Conservation (phyloP, 1,140 invertebrate species). For the Chelonus insularis region DNA sequence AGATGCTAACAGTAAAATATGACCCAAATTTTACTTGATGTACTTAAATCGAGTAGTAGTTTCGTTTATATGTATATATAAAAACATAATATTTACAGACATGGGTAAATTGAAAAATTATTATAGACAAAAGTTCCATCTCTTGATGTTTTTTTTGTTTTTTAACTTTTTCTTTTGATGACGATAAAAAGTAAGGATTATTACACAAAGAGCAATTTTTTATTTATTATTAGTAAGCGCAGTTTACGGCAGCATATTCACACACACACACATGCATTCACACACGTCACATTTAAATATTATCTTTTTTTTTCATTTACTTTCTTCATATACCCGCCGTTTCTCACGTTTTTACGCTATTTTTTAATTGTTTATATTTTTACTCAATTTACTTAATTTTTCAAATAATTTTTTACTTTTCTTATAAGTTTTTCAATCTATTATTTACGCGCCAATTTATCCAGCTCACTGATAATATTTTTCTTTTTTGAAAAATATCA, state of each 20-base stretch:
- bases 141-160: slow-evolving; percentile 6
- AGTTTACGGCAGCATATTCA: slow-evolving; percentile 32
- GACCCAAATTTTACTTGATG: slow-evolving; percentile 50
- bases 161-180: slow-evolving; percentile 22
- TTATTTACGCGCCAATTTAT: slow-evolving; percentile 22
- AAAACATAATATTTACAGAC: slow-evolving; percentile 61
- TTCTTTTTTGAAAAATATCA: slow-evolving; percentile 54
- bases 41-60: slow-evolving; percentile 51
- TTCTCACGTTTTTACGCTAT: slow-evolving; percentile 28
- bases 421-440: slow-evolving; percentile 17
- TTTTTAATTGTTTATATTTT: slow-evolving; percentile 7
- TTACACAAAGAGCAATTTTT: slow-evolving; percentile 29
- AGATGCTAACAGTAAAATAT: slow-evolving; percentile 56
- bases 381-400: slow-evolving; percentile 1
- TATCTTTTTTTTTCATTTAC: slow-evolving; percentile 22
- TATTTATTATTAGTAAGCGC: slow-evolving; percentile 34
- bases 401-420: slow-evolving; percentile 18
- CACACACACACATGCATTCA: slow-evolving; percentile 17
- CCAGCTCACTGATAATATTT: slow-evolving; percentile 42
- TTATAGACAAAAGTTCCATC: slow-evolving; percentile 40
- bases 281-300: slow-evolving; percentile 20
- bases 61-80: slow-evolving; percentile 53
- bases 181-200: slow-evolving; percentile 31
- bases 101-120: slow-evolving; percentile 52
- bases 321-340: slow-evolving; percentile 25